Evolutionary conservation across 35 echinoderm and acorn worm genomes (phyloP), one percentile per base, ranked within the genome.

Genomic region (Lytechinus pictus): DNA sequence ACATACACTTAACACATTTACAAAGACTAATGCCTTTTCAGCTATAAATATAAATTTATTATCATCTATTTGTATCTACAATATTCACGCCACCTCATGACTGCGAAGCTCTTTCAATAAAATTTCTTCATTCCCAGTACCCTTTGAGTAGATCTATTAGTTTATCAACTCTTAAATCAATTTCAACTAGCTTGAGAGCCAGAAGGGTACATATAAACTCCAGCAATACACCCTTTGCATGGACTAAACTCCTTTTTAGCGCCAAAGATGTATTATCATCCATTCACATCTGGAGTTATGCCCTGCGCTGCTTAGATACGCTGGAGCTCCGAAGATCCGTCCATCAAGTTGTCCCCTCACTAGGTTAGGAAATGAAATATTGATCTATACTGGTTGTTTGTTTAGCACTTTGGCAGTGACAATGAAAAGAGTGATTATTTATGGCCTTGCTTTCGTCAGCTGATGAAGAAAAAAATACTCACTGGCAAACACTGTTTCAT

Each of bases 351-450:
- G 66, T 79, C 66, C n/a, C 14, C 19, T 79, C n/a, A 5, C 16
- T 79, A 16, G 19, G 66, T 16, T 79, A 79, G 66, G 66, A 79
- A 79, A 79, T 79, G 66, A 79, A 79, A 79, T 79, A 79, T 79
- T 79, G 66, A 79, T 79, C 66, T 79, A 24, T 79, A 16, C 16
- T 24, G 66, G 66, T 79, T 79, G 66, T 79, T 79, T 79, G 66
- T 79, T 79, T 79, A 79, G 66, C 66, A 79, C 66, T 79, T 79
- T 79, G 66, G 21, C 14, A 7, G 16, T 79, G 66, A 79, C 66
- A 79, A 79, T 79, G 66, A 79, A 79, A 79, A n/a, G 66, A 79
- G 66, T 79, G 66, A 79, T 79, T 79, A 79, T 79, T 79, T 79
- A 79, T 79, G 66, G 66, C 19, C 19, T 13, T 58, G 56, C 56